Evolutionary conservation across 2,113 vertebrate genomes (phyloP).

Genomic region (Sphyrna mokarran): DNA sequence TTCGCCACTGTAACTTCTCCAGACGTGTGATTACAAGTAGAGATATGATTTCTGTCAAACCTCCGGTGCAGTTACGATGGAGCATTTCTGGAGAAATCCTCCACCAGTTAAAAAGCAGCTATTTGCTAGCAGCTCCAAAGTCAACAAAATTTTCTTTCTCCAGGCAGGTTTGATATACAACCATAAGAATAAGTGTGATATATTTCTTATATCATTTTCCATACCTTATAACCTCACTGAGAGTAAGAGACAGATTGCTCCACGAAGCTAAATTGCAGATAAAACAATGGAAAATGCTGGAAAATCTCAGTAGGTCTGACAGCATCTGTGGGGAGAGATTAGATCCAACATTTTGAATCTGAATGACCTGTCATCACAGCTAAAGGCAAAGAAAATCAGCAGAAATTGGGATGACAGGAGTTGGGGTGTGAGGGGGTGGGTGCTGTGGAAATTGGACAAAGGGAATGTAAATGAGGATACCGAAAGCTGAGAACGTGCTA

Average conservation of each 20-base stretch:
- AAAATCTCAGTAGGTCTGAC: no score
- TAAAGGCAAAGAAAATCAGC: no score
- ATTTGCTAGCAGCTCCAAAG: neutral
- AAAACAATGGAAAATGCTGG: no score
- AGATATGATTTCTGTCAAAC: neutral
- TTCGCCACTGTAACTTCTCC: neutral
- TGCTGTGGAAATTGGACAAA: no score
- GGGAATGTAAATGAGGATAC: no score
- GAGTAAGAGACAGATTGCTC: neutral
- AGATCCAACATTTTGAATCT: no score
- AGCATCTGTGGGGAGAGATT: no score
- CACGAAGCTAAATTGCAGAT: no score
- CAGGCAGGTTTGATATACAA: neutral
- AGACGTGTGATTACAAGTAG: neutral
- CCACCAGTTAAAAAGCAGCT: neutral
- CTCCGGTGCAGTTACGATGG: neutral
- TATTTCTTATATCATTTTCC: neutral
- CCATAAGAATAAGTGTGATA: neutral
- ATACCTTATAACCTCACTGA: neutral
- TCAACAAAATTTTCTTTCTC: neutral
- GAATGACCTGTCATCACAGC: no score
- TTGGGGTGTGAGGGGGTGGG: no score
- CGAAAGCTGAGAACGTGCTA: no score
- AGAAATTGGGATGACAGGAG: no score
- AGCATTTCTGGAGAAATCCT: neutral